Evolutionary conservation across 1,140 invertebrate species (phyloP).

Genomic region (Hypothenemus hampei): DNA sequence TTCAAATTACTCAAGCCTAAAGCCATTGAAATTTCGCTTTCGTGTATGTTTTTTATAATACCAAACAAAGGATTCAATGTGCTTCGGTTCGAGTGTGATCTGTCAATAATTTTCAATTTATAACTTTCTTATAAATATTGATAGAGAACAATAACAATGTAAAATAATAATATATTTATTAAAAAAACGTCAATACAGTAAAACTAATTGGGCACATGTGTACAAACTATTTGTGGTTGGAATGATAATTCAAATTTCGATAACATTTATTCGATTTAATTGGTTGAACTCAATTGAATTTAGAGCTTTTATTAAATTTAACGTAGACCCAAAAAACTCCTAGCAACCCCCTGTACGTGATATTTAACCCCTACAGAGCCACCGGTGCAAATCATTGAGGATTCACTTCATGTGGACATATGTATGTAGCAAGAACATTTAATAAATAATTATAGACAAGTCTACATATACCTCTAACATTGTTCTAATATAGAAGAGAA

Average conservation of each 20-base stretch:
- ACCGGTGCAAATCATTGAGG: constrained; percentile 6
- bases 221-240: neutral
- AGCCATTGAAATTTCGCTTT: neutral
- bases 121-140: neutral
- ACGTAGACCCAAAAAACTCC: neutral
- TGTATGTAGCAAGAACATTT: neutral
- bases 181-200: neutral
- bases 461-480: neutral
- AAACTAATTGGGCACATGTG: neutral
- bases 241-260: constrained; percentile 13
- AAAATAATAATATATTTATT: neutral
- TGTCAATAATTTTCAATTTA: neutral
- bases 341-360: neutral
- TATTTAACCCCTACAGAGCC: neutral
- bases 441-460: neutral
- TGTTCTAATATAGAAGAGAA: no score
- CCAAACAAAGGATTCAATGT: neutral
- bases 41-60: neutral
- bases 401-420: neutral
- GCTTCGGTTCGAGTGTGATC: neutral
- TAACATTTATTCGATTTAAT: constrained; percentile 13
- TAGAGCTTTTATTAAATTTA: constrained; percentile 5
- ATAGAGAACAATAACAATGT: neutral
- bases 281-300: constrained; percentile 6
- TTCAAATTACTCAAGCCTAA: neutral